phyloP scores from a whole-genome alignment of 2,113 vertebrate genomes.

The Bufo bufo region DNA sequence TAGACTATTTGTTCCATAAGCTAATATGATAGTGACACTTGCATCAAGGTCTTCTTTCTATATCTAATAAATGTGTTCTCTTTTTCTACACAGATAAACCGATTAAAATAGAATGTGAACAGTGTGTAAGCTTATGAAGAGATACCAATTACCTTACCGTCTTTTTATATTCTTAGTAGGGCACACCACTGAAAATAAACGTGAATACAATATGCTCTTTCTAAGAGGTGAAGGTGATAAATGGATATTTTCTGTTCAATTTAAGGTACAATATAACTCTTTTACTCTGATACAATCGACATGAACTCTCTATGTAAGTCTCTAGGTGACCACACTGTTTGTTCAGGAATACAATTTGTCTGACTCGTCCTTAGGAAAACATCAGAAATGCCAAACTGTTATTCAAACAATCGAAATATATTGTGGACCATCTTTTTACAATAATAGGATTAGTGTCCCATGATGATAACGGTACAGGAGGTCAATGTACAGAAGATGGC shows the following conservation, averaged over 20 bases:
- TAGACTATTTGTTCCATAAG: no score
- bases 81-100: no score
- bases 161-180: background rate
- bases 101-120: no score
- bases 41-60: no score
- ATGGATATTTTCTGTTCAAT: background rate
- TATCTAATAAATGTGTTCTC: no score
- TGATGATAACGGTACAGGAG: background rate
- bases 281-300: background rate
- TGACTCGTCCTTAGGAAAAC: background rate
- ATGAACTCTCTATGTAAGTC: conserved; percentile 4
- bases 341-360: conserved; percentile 6
- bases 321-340: background rate
- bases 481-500: background rate
- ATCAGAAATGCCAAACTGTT: background rate
- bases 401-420: background rate
- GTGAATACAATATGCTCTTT: background rate
- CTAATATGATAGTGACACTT: no score
- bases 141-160: background rate
- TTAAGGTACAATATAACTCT: background rate
- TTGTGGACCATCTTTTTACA: background rate
- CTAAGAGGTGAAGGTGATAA: background rate
- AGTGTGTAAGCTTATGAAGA: no score
- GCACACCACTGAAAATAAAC: background rate
- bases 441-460: background rate